A percentile compares a stretch with the other conserved stretches of the same genome.
phyloP scores from a whole-genome alignment of 2,797 vertebrate genomes.

The Poecile montanus region DNA sequence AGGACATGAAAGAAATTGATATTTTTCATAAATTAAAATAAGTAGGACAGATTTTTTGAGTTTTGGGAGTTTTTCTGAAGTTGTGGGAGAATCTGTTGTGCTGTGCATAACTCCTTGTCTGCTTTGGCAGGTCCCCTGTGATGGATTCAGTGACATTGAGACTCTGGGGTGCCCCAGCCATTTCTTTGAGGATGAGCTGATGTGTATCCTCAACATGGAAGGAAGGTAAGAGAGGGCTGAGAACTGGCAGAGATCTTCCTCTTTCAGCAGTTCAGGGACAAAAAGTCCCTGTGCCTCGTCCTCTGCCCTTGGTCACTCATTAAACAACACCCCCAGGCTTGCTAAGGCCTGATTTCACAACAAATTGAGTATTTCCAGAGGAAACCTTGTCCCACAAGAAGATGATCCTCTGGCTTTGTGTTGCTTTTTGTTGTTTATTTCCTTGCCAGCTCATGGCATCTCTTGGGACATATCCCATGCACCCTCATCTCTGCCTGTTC shows the following conservation, averaged over 20 bases:
- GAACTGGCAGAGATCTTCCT: background rate
- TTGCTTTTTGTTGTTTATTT: background rate
- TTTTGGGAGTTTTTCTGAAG: background rate
- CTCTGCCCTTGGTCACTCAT: background rate
- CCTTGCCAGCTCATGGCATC: background rate
- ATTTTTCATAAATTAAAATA: background rate
- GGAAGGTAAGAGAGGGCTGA: constrained; percentile 82
- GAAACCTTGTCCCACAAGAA: background rate
- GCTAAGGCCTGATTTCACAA: background rate
- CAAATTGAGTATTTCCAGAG: background rate
- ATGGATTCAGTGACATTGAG: constrained; percentile 96
- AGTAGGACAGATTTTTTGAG: fast-evolving
- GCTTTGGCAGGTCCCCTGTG: constrained; percentile 89
- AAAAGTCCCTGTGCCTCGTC: background rate
- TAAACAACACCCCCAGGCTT: background rate
- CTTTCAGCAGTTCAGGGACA: background rate
- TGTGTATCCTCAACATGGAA: constrained; percentile 92
- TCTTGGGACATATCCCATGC: fast-evolving
- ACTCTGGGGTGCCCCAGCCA: constrained; percentile 91
- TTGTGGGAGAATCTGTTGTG: background rate
- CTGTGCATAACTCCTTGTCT: background rate
- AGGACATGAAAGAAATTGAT: background rate
- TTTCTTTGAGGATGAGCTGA: constrained; percentile 96
- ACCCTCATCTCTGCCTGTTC: background rate
- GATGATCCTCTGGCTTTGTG: background rate